phyloP scores from a whole-genome alignment of 1,140 invertebrate genomes.

The Drosophila melanogaster region Release_6_plus_ISO1_MT NT_033779.5:15673001-15673500 shows the following conservation, averaged over 20 bases:
- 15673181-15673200: conserved; percentile 4
- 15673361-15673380: conserved; percentile 22
- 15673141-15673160: not conserved
- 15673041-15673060: conserved; percentile 88
- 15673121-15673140: too few relatives aligned
- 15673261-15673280: conserved; percentile 53
- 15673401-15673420: not conserved
- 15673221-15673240: conserved; percentile 40
- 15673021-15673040: conserved; percentile 95
- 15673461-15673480: conserved; percentile 39
- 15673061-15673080: not conserved
- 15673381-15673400: conserved; percentile 24
- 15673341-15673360: conserved; percentile 18
- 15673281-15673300: conserved; percentile 40
- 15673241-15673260: conserved; percentile 56
- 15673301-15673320: conserved; percentile 49
- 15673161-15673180: not conserved
- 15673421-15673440: conserved; percentile 11
- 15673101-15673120: too few relatives aligned
- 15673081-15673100: not conserved
- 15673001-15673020: conserved; percentile 95
- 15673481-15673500: conserved; percentile 26
- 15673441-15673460: conserved; percentile 1
- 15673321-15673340: conserved; percentile 23
- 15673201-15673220: not conserved